Conservation (phyloP, 2,888 invertebrate species). For the Acanthacorydalis orientalis region DNA sequence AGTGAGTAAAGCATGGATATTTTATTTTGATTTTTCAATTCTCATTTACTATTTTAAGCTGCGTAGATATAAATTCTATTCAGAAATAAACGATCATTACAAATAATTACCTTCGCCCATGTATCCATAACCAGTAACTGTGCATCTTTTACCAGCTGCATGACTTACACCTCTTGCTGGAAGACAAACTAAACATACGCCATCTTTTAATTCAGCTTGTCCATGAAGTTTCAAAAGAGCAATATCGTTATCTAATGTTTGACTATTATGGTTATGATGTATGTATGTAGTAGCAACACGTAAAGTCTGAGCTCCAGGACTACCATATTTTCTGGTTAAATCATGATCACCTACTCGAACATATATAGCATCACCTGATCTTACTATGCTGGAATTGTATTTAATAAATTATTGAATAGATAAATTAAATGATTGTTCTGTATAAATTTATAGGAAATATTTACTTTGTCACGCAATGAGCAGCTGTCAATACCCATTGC, state of each 20-base stretch:
- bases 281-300: constrained; percentile 87
- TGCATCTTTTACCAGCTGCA: constrained; percentile 79
- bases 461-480: constrained; percentile 88
- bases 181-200: constrained; percentile 70
- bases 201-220: constrained; percentile 75
- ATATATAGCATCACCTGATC: constrained; percentile 87
- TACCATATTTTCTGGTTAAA: constrained; percentile 76
- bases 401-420: too few relatives aligned
- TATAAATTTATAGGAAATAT: constrained; percentile 17
- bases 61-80: not conserved
- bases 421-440: not conserved
- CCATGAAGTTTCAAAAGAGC: constrained; percentile 79
- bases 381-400: constrained; percentile 52
- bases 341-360: constrained; percentile 88
- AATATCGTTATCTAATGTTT: constrained; percentile 87
- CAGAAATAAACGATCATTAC: not conserved
- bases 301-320: constrained; percentile 79
- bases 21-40: not conserved
- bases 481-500: constrained; percentile 87
- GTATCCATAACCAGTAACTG: constrained; percentile 87
- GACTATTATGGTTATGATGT: constrained; percentile 90
- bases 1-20: not conserved
- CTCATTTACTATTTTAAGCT: not conserved
- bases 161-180: constrained; percentile 80
- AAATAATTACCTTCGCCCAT: constrained; percentile 69